A percentile compares a stretch with the other conserved stretches of the same genome.
These are phyloP conservation scores for Brachionus sp. DNA, from an alignment of 1,140 invertebrate genomes.

Conservation along the genomic window DNA sequence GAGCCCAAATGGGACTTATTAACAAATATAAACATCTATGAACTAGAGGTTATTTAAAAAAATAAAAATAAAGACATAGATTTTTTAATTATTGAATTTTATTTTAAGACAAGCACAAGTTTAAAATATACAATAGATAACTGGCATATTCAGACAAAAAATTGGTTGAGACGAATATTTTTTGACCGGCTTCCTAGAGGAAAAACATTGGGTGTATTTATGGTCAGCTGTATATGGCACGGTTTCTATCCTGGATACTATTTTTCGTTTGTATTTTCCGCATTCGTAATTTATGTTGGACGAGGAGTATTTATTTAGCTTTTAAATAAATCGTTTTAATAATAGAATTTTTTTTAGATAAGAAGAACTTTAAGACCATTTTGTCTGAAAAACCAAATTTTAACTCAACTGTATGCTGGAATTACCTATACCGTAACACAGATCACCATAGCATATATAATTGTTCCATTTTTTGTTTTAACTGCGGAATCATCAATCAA, in stretches of 20 bases:
- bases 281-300: conserved; percentile 60
- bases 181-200: conserved; percentile 72
- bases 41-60: not conserved
- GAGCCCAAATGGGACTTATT: conserved; percentile 77
- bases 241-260: conserved; percentile 96
- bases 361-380: conserved; percentile 71
- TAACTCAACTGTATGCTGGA: conserved; percentile 72
- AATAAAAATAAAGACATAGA: not conserved
- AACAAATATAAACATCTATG: conserved; percentile 81
- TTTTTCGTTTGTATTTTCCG: conserved; percentile 81
- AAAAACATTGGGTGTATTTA: conserved; percentile 70
- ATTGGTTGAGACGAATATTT: conserved; percentile 77
- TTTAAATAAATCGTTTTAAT: conserved; percentile 61
- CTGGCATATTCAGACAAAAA: conserved; percentile 83
- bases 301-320: not conserved
- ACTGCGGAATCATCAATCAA: conserved; percentile 63
- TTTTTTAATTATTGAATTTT: conserved; percentile 64
- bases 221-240: conserved; percentile 89
- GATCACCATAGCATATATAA: conserved; percentile 74
- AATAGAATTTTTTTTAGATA: conserved; percentile 51
- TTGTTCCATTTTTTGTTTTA: conserved; percentile 78
- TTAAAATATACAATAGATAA: conserved; percentile 62
- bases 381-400: conserved; percentile 67
- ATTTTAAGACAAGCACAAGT: conserved; percentile 64
- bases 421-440: conserved; percentile 73